Conservation (phyloP, 2,888 invertebrate genomes). For the Drosophila suboccidentalis region DNA sequence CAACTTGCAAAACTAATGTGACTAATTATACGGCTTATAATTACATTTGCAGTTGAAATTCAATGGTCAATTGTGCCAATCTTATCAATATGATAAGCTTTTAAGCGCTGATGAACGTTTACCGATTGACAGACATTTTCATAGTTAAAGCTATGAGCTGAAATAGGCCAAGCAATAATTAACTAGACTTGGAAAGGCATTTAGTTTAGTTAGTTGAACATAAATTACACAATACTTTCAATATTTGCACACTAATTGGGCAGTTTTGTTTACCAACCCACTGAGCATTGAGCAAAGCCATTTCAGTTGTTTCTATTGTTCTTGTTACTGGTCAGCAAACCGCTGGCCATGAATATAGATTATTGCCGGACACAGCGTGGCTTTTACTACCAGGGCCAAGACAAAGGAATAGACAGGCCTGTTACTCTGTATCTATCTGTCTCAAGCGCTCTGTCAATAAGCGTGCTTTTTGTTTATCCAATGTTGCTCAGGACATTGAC, state of each 20-base stretch:
- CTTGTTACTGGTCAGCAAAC: slow-evolving; percentile 32
- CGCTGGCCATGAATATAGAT: slow-evolving; percentile 73
- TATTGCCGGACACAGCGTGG: slow-evolving; percentile 52
- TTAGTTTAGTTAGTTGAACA: slow-evolving; percentile 5
- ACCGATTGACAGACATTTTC: neutral
- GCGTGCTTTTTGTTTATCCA: slow-evolving; percentile 64
- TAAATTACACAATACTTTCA: slow-evolving; percentile 67
- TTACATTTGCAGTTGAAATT: slow-evolving; percentile 56
- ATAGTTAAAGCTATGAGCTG: neutral
- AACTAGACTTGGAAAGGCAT: neutral
- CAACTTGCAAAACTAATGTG: neutral
- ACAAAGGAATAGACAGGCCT: slow-evolving; percentile 17
- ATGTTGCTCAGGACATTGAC: slow-evolving; percentile 32
- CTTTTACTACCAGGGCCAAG: slow-evolving; percentile 7
- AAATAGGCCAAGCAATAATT: slow-evolving; percentile 1
- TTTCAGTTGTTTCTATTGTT: slow-evolving; percentile 20
- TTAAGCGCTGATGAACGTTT: slow-evolving; percentile 9
- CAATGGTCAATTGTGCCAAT: slow-evolving; percentile 27
- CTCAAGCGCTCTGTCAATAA: slow-evolving; percentile 75
- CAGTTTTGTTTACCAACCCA: slow-evolving; percentile 49
- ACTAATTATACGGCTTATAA: slow-evolving; percentile 29
- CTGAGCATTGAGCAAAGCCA: slow-evolving; percentile 57
- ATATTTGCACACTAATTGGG: slow-evolving; percentile 79
- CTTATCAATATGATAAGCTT: slow-evolving; percentile 54
- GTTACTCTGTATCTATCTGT: slow-evolving; percentile 43